Conservation (phyloP, 2,113 vertebrate genomes). For the Dasyurus viverrinus region DNA sequence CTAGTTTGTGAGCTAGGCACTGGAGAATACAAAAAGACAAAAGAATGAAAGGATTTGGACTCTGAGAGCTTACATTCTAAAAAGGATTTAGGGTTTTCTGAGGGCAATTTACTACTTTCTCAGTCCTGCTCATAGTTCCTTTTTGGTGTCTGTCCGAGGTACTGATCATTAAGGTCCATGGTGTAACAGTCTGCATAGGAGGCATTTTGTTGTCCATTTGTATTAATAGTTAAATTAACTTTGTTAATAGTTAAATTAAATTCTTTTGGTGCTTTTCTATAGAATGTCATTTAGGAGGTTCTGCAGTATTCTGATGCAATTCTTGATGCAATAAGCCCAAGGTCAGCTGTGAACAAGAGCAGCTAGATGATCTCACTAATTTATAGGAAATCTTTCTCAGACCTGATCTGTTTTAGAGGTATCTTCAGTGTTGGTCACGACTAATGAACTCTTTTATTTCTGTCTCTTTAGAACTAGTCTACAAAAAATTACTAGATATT, state of each 20-base stretch:
- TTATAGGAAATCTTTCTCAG: not conserved
- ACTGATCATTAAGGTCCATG: not conserved
- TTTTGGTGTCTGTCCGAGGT: not conserved
- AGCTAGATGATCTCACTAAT: not conserved
- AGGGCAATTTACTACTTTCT: not conserved
- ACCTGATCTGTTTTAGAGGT: not conserved
- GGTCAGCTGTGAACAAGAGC: not conserved
- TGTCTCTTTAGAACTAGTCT: constrained; percentile 9
- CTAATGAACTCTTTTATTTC: not conserved
- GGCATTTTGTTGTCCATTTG: not conserved
- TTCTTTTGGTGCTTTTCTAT: not conserved
- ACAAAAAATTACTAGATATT: constrained; percentile 44
- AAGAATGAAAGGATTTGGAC: not conserved
- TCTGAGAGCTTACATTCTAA: too few relatives aligned
- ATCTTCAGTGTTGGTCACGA: not conserved
- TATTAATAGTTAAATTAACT: too few relatives aligned
- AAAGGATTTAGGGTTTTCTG: too few relatives aligned
- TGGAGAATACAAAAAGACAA: not conserved
- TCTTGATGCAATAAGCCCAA: not conserved
- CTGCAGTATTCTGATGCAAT: not conserved
- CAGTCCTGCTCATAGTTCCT: not conserved
- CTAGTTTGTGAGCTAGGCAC: not conserved
- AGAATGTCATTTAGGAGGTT: not conserved
- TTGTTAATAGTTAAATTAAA: not conserved
- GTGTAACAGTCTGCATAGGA: not conserved